These are phyloP conservation scores for Manis pentadactyla DNA, from an alignment of 2,797 vertebrate species.

Conservation along the genomic window DNA sequence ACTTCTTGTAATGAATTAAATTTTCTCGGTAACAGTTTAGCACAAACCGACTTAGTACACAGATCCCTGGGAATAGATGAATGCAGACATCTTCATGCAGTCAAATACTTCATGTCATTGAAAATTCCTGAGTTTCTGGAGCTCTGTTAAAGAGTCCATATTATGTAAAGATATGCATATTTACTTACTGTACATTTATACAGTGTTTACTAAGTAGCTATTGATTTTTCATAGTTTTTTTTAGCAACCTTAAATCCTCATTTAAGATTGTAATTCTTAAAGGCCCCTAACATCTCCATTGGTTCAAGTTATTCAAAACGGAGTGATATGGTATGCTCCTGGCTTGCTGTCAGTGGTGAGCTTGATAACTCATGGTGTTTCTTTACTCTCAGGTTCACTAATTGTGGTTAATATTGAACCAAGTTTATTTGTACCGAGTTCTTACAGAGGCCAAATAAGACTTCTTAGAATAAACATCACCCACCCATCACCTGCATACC, in stretches of 20 bases:
- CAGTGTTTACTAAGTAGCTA: constrained; percentile 42
- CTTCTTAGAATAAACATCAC: constrained; percentile 9
- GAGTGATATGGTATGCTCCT: not conserved
- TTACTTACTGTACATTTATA: not conserved
- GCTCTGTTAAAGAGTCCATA: not conserved
- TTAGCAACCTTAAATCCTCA: constrained; percentile 21
- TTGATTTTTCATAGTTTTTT: constrained; percentile 55
- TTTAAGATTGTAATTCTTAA: not conserved
- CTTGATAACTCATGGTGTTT: not conserved
- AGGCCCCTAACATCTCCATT: not conserved
- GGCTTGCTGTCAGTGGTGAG: not conserved
- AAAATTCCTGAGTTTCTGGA: not conserved
- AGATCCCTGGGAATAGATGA: not conserved
- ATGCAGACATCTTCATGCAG: not conserved
- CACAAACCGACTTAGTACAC: not conserved
- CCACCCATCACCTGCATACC: not conserved
- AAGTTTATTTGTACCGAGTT: not conserved
- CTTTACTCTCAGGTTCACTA: not conserved
- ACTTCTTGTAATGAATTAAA: not conserved
- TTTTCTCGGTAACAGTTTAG: constrained; percentile 20
- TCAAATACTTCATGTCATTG: not conserved
- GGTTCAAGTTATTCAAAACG: not conserved
- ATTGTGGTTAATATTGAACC: not conserved
- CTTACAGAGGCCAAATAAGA: constrained; percentile 11
- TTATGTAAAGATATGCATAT: constrained; percentile 22